Evolutionary conservation across 1,140 invertebrate genomes (phyloP).

Genomic region (Hylaeus volcanicus): DNA sequence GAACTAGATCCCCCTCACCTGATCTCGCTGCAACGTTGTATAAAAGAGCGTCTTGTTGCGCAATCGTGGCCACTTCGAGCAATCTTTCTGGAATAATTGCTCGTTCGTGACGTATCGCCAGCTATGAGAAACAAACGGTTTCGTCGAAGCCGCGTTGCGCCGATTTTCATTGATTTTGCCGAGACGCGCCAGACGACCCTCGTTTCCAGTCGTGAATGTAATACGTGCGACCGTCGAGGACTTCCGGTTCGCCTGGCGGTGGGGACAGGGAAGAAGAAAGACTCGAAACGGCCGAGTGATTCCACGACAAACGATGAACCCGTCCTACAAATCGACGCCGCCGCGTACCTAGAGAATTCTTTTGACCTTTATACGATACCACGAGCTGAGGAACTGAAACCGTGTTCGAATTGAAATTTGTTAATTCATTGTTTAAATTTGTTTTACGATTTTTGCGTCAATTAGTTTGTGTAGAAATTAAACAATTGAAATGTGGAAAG

Average conservation of each 20-base stretch:
- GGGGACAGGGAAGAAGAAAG: background rate
- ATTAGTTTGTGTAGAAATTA: too few relatives aligned
- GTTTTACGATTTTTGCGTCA: too few relatives aligned
- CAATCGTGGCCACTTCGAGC: constrained; percentile 1
- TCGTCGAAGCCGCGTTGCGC: constrained; percentile 8
- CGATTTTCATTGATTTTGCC: constrained; percentile 32
- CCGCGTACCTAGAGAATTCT: background rate
- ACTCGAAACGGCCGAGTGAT: background rate
- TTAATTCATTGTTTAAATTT: too few relatives aligned
- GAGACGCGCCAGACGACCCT: constrained; percentile 1
- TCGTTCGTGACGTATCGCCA: constrained; percentile 45
- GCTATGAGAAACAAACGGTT: constrained; percentile 14
- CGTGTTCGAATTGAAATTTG: too few relatives aligned
- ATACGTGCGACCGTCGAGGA: constrained; percentile 31
- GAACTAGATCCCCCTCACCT: background rate
- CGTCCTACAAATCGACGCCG: background rate
- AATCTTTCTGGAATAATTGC: constrained; percentile 52
- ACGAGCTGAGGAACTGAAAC: background rate
- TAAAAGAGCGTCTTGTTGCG: constrained; percentile 38
- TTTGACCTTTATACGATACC: background rate
- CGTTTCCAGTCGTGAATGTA: background rate
- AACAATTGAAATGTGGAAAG: too few relatives aligned
- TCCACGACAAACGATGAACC: constrained; percentile 6
- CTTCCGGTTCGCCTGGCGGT: constrained; percentile 2
- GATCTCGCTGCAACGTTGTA: constrained; percentile 4